Conservation (phyloP, 2,113 vertebrate species). For the Petrocephalus microphthalmus region DNA sequence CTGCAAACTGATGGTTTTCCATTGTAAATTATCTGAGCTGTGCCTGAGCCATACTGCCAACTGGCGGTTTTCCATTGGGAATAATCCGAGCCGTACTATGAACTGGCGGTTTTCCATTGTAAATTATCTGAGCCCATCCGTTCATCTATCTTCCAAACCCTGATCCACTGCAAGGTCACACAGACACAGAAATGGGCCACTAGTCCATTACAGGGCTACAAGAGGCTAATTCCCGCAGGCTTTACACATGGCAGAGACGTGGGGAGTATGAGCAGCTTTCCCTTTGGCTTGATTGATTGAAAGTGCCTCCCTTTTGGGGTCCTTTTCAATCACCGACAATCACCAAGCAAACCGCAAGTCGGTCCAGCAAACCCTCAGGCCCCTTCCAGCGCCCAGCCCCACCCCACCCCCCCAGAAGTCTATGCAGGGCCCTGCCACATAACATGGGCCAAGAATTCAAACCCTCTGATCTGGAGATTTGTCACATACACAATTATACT, state of each 20-base stretch:
- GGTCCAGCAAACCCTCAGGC: neutral
- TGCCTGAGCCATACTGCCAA: neutral
- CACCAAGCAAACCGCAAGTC: neutral
- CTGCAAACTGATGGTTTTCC: neutral
- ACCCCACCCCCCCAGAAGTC: neutral
- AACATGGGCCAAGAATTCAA: neutral
- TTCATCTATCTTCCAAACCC: neutral
- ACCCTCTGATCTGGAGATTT: too few relatives aligned
- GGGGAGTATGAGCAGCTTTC: too few relatives aligned
- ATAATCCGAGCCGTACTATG: neutral
- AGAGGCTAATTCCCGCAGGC: neutral
- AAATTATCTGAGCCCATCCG: neutral
- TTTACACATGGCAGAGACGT: neutral
- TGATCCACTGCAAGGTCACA: neutral
- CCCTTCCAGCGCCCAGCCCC: too few relatives aligned
- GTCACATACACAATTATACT: neutral
- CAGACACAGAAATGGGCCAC: neutral
- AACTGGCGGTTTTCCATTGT: neutral
- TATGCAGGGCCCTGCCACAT: neutral
- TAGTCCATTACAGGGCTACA: neutral
- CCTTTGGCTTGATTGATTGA: neutral
- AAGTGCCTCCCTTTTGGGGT: neutral
- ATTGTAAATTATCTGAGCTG: neutral
- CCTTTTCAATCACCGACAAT: neutral
- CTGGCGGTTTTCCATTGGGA: too few relatives aligned